phyloP scores from a whole-genome alignment of 2,888 invertebrate species.

The Agrotis exclamationis region DNA sequence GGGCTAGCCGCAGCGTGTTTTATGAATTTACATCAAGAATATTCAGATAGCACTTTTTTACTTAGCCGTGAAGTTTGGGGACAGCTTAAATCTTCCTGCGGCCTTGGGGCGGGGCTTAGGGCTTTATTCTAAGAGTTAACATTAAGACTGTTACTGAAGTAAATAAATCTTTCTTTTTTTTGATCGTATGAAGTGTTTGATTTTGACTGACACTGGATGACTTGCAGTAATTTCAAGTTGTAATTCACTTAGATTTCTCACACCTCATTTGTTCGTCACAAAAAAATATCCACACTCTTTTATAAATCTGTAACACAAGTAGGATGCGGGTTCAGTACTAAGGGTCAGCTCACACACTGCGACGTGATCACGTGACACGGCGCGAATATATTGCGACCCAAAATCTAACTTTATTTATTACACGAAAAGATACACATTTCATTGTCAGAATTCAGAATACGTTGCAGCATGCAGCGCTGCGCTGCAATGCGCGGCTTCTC shows the following conservation, averaged over 20 bases:
- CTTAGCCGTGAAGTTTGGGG: conserved; percentile 62
- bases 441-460: no score
- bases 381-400: no score
- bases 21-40: conserved; percentile 63
- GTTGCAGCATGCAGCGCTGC: no score
- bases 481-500: no score
- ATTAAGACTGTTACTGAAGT: conserved; percentile 67
- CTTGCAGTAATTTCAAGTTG: not conserved
- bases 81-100: conserved; percentile 59
- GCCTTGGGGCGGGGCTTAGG: conserved; percentile 65
- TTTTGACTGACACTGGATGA: not conserved
- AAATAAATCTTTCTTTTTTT: conserved; percentile 61
- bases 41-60: conserved; percentile 64
- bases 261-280: not conserved
- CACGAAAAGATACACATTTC: no score
- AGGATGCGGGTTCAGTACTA: not conserved
- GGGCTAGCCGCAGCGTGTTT: conserved; percentile 77
- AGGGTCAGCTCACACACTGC: no score
- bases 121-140: conserved; percentile 59
- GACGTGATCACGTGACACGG: no score
- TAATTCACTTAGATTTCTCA: not conserved
- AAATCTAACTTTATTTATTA: no score
- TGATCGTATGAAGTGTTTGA: conserved; percentile 35
- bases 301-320: not conserved
- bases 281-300: not conserved